phyloP scores from a whole-genome alignment of 2,113 vertebrate genomes.

The Eulacestoma nigropectus region DNA sequence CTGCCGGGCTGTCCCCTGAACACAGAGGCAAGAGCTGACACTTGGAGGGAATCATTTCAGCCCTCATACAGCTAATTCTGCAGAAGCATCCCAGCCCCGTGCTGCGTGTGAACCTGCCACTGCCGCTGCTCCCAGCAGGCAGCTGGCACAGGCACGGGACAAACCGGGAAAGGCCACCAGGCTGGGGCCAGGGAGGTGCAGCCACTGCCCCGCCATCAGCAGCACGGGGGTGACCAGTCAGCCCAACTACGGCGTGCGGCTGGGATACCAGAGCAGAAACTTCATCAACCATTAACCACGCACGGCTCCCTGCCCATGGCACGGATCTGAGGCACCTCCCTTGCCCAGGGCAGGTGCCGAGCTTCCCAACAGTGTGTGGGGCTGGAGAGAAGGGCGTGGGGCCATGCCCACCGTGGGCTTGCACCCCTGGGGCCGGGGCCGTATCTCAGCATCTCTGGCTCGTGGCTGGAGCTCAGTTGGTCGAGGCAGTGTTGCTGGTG shows the following conservation, averaged over 20 bases:
- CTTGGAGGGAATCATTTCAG: background rate
- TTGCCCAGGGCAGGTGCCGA: fast-evolving
- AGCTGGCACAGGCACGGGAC: fast-evolving
- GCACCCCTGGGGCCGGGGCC: background rate
- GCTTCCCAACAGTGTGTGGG: fast-evolving
- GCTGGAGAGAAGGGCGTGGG: background rate
- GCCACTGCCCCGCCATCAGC: fast-evolving
- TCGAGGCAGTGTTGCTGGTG: fast-evolving
- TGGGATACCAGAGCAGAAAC: background rate
- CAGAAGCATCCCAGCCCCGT: background rate
- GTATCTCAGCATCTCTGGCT: background rate
- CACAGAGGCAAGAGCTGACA: fast-evolving
- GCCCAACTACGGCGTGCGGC: background rate
- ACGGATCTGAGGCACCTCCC: background rate
- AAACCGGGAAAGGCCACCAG: background rate
- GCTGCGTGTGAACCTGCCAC: background rate
- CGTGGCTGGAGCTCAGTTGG: background rate
- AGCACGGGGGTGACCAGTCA: background rate
- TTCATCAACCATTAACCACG: background rate
- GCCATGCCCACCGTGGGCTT: fast-evolving
- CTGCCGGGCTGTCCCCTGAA: fast-evolving
- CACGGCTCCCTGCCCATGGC: fast-evolving
- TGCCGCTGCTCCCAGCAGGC: fast-evolving
- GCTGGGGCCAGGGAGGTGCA: background rate
- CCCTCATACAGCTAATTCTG: background rate